Evolutionary conservation across 2,888 invertebrate genomes (phyloP).

Genomic region (Hanleya hanleyi): DNA sequence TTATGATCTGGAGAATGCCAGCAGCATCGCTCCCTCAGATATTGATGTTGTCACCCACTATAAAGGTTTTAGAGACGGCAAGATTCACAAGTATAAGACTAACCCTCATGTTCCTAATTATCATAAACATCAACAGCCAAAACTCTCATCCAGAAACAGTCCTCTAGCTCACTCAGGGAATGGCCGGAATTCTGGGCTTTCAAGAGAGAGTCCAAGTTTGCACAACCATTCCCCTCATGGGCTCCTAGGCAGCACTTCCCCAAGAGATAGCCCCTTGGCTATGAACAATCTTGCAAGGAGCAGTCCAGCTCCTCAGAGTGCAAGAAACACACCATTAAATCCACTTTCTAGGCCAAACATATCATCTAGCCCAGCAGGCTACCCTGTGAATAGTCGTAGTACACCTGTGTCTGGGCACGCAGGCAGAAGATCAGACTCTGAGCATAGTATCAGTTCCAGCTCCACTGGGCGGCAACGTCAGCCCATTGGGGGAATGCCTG

Average conservation of each 20-base stretch:
- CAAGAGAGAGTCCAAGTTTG: constrained; percentile 35
- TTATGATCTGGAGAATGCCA: constrained; percentile 97
- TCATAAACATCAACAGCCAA: constrained; percentile 79
- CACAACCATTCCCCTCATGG: constrained; percentile 27
- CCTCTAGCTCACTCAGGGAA: background rate
- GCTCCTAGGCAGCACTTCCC: constrained; percentile 32
- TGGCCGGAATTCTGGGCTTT: constrained; percentile 8
- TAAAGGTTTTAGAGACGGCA: constrained; percentile 90
- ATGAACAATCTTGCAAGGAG: constrained; percentile 51
- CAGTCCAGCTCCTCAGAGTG: constrained; percentile 47
- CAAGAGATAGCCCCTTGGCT: constrained; percentile 38
- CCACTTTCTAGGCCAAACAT: background rate
- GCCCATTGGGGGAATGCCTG: background rate
- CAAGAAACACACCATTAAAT: constrained; percentile 30
- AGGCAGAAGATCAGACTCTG: constrained; percentile 50
- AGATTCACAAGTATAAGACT: constrained; percentile 84
- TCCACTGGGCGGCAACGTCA: constrained; percentile 36
- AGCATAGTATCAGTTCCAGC: constrained; percentile 57
- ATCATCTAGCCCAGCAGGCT: background rate
- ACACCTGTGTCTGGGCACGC: background rate
- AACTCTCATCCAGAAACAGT: constrained; percentile 24
- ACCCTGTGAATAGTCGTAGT: background rate
- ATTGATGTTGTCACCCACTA: constrained; percentile 98
- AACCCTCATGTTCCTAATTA: constrained; percentile 78
- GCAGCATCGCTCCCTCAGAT: constrained; percentile 97